phyloP scores from a whole-genome alignment of 2,797 vertebrate species.

The Macropus fuliginosus region DNA sequence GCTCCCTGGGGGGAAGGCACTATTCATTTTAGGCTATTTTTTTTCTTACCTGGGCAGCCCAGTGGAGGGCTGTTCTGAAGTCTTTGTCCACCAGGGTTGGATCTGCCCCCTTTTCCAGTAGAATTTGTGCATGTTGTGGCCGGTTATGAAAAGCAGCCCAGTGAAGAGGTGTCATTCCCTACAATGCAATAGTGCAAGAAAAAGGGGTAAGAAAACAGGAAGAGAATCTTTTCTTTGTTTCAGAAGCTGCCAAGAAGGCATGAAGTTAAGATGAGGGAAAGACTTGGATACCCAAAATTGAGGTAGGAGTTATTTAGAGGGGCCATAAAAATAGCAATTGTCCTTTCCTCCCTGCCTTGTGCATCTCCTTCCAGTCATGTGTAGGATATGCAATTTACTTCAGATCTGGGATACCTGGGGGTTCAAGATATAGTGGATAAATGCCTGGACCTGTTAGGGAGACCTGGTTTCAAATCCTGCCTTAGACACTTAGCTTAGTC shows the following conservation, averaged over 20 bases:
- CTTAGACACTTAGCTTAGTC: background rate
- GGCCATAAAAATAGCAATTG: background rate
- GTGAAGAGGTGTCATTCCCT: slow-evolving; percentile 94
- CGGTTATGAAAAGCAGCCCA: slow-evolving; percentile 94
- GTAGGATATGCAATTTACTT: background rate
- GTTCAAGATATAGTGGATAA: background rate
- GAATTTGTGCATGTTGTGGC: slow-evolving; percentile 89
- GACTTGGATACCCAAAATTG: background rate
- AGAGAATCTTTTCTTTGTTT: background rate
- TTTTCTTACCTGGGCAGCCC: slow-evolving; percentile 91
- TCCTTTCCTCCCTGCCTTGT: background rate
- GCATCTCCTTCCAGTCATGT: background rate
- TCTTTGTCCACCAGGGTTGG: slow-evolving; percentile 92
- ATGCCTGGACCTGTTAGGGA: background rate
- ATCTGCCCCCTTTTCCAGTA: slow-evolving; percentile 91
- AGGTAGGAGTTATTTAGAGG: background rate
- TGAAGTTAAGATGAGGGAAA: background rate
- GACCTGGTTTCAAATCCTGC: background rate
- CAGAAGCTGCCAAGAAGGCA: background rate
- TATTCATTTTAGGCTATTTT: background rate
- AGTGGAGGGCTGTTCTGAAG: slow-evolving; percentile 93
- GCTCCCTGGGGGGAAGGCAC: background rate
- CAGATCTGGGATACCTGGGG: background rate
- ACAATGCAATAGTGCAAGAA: slow-evolving; percentile 69
- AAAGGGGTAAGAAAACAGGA: slow-evolving; percentile 32